Percentiles rank a stretch among this genome's conserved stretches.
phyloP scores from a whole-genome alignment of 2,888 invertebrate genomes.

The Papilio gigon region DNA sequence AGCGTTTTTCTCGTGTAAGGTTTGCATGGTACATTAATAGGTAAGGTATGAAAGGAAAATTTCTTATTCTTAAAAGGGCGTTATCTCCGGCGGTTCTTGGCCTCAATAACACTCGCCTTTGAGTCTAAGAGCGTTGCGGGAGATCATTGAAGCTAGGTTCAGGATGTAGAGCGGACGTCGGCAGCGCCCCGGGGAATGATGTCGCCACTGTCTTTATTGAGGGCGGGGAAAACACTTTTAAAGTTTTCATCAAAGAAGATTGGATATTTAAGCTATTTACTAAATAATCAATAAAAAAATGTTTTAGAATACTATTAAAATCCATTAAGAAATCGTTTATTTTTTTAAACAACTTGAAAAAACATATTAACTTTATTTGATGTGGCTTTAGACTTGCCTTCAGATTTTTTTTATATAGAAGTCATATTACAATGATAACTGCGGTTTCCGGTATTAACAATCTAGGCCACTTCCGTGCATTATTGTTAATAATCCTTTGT shows the following conservation, averaged over 20 bases:
- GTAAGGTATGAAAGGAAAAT: constrained; percentile 8
- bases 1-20: neutral
- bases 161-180: constrained; percentile 45
- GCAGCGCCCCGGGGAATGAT: constrained; percentile 57
- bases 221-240: neutral
- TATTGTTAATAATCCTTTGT: constrained; percentile 3
- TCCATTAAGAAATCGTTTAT: neutral
- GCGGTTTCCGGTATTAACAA: constrained; percentile 10
- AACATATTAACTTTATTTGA: neutral
- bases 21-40: neutral
- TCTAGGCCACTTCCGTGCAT: constrained; percentile 8
- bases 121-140: constrained; percentile 21
- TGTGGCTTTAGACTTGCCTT: constrained; percentile 1
- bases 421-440: constrained; percentile 11
- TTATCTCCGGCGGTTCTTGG: constrained; percentile 22
- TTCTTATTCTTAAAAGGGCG: constrained; percentile 1
- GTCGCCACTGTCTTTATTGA: constrained; percentile 55
- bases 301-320: neutral
- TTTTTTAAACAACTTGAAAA: neutral
- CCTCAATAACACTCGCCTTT: constrained; percentile 38
- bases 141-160: constrained; percentile 42
- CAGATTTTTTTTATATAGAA: constrained; percentile 4
- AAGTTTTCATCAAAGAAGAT: constrained; percentile 4
- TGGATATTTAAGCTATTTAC: neutral
- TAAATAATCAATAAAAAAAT: constrained; percentile 4